Percentiles rank a stretch among this genome's conserved stretches.
Conservation (phyloP, 2,113 vertebrate species). For the Tauraco erythrolophus region DNA sequence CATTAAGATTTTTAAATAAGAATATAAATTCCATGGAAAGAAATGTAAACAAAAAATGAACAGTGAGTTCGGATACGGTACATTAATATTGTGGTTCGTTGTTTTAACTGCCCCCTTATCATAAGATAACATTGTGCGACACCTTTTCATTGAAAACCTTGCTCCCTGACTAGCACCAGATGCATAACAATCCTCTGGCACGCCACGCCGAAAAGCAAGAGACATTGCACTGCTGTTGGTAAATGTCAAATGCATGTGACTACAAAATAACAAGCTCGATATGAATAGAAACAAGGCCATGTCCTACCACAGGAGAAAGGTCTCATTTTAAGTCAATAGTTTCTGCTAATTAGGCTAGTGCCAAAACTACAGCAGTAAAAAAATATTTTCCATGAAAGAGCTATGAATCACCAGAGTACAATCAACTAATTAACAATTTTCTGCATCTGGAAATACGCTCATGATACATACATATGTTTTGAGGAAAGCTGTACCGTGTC, state of each 20-base stretch:
- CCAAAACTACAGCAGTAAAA: neutral
- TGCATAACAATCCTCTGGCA: neutral
- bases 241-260: neutral
- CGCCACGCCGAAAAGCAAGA: neutral
- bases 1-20: constrained; percentile 12
- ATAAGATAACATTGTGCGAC: neutral
- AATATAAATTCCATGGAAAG: neutral
- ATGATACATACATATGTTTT: neutral
- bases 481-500: neutral
- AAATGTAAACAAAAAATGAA: constrained; percentile 20
- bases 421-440: neutral
- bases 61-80: neutral
- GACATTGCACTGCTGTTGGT: neutral
- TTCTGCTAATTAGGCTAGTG: neutral
- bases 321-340: neutral
- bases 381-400: neutral
- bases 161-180: neutral
- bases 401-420: neutral
- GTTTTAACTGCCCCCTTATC: neutral
- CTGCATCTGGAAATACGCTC: neutral
- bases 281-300: neutral
- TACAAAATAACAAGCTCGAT: neutral
- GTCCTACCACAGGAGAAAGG: neutral
- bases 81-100: neutral
- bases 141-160: neutral